These are phyloP conservation scores for Aptenodytes forsteri DNA, from an alignment of 2,113 vertebrate genomes.

Conservation along the genomic window DNA sequence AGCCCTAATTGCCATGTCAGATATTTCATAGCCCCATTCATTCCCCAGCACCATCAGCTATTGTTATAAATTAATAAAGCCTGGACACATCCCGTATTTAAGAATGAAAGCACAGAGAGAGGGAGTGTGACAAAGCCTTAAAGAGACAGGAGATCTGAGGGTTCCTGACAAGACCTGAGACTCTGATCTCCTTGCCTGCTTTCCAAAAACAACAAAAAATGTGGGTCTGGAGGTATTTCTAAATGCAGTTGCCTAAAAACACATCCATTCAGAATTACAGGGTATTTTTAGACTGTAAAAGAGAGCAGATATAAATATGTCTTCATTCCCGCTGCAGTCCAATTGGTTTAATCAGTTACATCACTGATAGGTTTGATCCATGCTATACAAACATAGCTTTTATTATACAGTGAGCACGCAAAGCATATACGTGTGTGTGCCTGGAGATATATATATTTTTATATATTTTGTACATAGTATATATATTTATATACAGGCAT, in stretches of 20 bases:
- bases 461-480: background rate
- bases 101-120: background rate
- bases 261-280: background rate
- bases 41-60: conserved; percentile 36
- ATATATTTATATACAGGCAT: background rate
- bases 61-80: conserved; percentile 49
- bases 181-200: background rate
- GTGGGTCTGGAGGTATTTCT: background rate
- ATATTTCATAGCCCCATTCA: background rate
- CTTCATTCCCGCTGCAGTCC: conserved; percentile 11
- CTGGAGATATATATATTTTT: background rate
- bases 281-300: conserved; percentile 58
- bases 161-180: background rate
- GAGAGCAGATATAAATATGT: conserved; percentile 44
- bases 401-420: background rate
- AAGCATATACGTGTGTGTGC: background rate
- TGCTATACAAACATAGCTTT: background rate
- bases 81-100: background rate
- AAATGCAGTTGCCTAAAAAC: background rate
- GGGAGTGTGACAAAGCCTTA: background rate
- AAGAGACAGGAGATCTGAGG: background rate
- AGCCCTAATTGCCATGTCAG: conserved; percentile 35
- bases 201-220: background rate
- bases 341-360: conserved; percentile 53
- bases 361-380: conserved; percentile 19